phyloP scores from a whole-genome alignment of 2,113 vertebrate species.

The Microtus richardsoni region DNA sequence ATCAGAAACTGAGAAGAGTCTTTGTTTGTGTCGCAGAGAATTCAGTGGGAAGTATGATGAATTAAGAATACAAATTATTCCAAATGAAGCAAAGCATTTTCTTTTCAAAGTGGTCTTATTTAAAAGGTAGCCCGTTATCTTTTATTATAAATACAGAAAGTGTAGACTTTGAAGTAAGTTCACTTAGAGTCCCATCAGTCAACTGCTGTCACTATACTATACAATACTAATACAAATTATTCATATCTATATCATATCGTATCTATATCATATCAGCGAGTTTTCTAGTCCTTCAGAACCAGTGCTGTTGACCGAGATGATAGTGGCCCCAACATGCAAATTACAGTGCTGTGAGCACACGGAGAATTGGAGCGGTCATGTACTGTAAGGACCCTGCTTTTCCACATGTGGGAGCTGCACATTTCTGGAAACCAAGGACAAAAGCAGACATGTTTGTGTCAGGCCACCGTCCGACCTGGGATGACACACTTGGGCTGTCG shows the following conservation, averaged over 20 bases:
- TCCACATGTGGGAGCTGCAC: not conserved
- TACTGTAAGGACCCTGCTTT: not conserved
- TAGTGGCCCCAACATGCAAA: not conserved
- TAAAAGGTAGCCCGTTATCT: not conserved
- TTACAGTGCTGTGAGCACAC: not conserved
- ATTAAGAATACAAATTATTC: conserved; percentile 5
- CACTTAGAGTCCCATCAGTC: conserved; percentile 1
- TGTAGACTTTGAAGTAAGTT: not conserved
- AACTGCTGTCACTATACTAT: not conserved
- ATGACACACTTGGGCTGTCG: not conserved
- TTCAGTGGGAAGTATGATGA: not conserved
- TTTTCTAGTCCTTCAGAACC: conserved; percentile 24
- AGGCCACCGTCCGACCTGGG: not conserved
- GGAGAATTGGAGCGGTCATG: not conserved
- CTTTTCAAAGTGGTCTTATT: not conserved
- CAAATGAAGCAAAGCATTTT: not conserved
- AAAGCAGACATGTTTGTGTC: not conserved
- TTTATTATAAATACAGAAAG: not conserved
- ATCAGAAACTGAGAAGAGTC: not conserved
- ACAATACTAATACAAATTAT: too few relatives aligned
- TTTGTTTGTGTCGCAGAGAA: conserved; percentile 16
- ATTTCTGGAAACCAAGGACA: not conserved
- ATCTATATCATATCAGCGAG: too few relatives aligned
- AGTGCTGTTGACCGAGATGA: not conserved
- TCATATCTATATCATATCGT: too few relatives aligned